Conservation (phyloP, 2,888 invertebrate species). For the Agonum fuliginosum region DNA sequence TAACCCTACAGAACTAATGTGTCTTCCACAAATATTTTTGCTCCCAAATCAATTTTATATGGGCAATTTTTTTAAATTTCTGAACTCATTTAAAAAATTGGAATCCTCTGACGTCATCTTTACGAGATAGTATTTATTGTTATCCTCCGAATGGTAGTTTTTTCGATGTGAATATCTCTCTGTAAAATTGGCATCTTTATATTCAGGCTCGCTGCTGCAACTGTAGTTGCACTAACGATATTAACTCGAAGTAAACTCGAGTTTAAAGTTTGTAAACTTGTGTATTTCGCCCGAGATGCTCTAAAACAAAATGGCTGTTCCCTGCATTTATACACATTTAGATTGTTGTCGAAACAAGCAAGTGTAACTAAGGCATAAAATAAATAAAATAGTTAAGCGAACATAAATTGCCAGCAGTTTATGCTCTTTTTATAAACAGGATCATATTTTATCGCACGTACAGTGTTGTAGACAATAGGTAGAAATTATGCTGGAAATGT, state of each 20-base stretch:
- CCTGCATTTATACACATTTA: conserved; percentile 39
- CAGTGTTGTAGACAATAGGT: not conserved
- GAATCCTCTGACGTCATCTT: no score
- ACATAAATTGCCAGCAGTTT: not conserved
- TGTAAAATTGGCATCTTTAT: conserved; percentile 40
- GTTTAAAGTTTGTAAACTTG: conserved; percentile 41
- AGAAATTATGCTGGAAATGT: conserved; percentile 25
- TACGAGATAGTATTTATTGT: no score
- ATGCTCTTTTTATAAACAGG: not conserved
- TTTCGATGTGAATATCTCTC: conserved; percentile 20
- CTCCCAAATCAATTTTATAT: no score
- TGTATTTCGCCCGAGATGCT: conserved; percentile 35
- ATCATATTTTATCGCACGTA: not conserved
- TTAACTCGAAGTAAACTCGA: conserved; percentile 41
- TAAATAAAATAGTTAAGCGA: conserved; percentile 9
- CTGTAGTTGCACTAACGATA: conserved; percentile 38
- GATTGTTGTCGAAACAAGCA: conserved; percentile 45
- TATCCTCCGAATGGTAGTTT: no score
- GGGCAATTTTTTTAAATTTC: no score
- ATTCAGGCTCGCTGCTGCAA: conserved; percentile 11
- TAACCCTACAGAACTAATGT: no score
- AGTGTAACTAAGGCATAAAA: conserved; percentile 15
- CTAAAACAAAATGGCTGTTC: conserved; percentile 43
- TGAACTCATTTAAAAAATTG: no score
- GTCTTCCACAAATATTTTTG: no score